Percentiles rank a stretch among this genome's conserved stretches.
Evolutionary conservation across 2,113 vertebrate genomes (phyloP).

Genomic region (Hippocampus barbouri): DNA sequence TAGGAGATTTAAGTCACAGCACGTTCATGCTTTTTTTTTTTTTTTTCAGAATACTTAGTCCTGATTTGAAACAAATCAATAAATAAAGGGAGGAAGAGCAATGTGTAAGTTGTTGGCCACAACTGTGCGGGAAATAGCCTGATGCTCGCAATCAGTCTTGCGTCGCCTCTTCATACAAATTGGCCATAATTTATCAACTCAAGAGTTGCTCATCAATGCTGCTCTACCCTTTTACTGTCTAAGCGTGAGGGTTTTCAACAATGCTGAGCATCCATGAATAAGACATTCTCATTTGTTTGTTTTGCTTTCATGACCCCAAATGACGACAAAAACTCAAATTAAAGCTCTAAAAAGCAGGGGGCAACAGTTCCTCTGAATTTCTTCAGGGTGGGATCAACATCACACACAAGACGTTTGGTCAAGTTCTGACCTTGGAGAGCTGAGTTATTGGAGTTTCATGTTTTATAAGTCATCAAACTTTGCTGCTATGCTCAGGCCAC

Average conservation of each 20-base stretch:
- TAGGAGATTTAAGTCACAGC: conserved; percentile 1
- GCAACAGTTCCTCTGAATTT: not conserved
- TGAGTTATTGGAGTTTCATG: not conserved
- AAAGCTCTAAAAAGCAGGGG: not conserved
- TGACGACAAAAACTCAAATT: not conserved
- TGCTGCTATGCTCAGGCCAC: not conserved
- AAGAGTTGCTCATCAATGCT: conserved; percentile 25
- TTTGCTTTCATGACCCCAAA: not conserved
- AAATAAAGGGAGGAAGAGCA: not conserved
- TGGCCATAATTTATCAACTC: conserved; percentile 28
- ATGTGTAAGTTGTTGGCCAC: not conserved
- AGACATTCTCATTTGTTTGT: not conserved
- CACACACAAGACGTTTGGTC: not conserved
- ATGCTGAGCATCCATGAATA: not conserved
- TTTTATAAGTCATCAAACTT: not conserved
- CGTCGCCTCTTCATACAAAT: conserved; percentile 21
- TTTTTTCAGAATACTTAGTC: not conserved
- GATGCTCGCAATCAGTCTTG: conserved; percentile 18
- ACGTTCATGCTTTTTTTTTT: not conserved
- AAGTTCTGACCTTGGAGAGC: not conserved
- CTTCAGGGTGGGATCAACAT: not conserved
- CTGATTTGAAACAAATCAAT: not conserved
- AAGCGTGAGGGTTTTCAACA: not conserved
- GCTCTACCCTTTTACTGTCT: not conserved
- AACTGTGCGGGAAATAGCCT: not conserved